Conservation (phyloP, 1,140 invertebrate genomes). For the Idris sp. region DNA sequence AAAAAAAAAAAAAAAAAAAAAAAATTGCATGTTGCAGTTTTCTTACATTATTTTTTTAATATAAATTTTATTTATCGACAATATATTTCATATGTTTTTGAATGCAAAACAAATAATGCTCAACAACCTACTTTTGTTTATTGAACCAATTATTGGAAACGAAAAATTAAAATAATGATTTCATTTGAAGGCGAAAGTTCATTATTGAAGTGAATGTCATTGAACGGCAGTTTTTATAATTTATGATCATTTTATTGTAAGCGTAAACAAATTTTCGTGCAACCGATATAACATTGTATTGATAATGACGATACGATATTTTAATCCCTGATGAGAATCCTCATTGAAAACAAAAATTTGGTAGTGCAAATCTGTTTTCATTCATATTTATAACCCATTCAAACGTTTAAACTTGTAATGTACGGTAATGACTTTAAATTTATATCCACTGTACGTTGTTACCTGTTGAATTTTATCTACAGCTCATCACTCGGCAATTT, state of each 20-base stretch:
- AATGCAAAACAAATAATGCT: no score
- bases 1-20: no score
- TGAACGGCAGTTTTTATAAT: no score
- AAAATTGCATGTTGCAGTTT: no score
- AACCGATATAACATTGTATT: conserved; percentile 18
- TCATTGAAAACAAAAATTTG: conserved; percentile 58
- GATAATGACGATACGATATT: conserved; percentile 39
- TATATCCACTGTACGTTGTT: conserved; percentile 31
- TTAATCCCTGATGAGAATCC: conserved; percentile 41
- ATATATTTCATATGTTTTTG: no score
- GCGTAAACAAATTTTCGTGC: conserved; percentile 21
- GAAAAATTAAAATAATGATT: no score
- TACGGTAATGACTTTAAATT: conserved; percentile 52
- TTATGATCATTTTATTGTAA: conserved; percentile 38
- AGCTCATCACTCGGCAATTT: conserved; percentile 22
- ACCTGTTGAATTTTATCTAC: conserved; percentile 55
- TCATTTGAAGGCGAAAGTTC: no score
- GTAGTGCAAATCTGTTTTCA: conserved; percentile 42
- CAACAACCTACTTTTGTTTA: no score
- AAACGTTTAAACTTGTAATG: conserved; percentile 44
- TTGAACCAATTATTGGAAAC: no score
- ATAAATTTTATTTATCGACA: no score
- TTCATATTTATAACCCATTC: conserved; percentile 54
- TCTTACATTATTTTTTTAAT: no score
- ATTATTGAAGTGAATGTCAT: no score